Evolutionary conservation across 2,888 invertebrate genomes (phyloP).

Genomic region (Mactromeris polynyma): DNA sequence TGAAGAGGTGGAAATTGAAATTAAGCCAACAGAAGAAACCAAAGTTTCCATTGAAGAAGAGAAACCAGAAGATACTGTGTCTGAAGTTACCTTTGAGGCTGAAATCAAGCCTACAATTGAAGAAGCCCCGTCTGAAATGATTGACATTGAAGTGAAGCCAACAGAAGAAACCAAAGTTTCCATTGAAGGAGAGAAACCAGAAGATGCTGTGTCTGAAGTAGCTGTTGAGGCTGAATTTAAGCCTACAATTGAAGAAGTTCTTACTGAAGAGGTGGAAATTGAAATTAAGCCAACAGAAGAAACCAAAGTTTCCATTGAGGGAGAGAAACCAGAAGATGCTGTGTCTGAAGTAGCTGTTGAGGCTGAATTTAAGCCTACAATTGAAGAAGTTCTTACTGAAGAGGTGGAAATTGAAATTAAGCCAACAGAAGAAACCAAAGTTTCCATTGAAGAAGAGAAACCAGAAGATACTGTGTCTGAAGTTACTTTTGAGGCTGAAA

Average conservation of each 20-base stretch:
- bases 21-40: not conserved
- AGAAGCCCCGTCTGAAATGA: constrained; percentile 1
- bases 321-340: constrained; percentile 24
- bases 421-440: constrained; percentile 35
- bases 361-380: constrained; percentile 27
- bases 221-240: not conserved
- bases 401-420: constrained; percentile 47
- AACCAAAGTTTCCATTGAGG: constrained; percentile 16
- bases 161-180: constrained; percentile 13
- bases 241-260: constrained; percentile 3
- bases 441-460: constrained; percentile 25
- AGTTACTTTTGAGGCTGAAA: constrained; percentile 12
- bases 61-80: constrained; percentile 36
- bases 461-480: constrained; percentile 16
- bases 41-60: constrained; percentile 21
- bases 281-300: not conserved
- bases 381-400: constrained; percentile 42
- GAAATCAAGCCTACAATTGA: constrained; percentile 25
- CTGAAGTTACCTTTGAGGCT: not conserved
- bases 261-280: not conserved
- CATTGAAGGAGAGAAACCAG: not conserved
- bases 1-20: not conserved
- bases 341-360: constrained; percentile 12
- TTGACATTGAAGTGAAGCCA: constrained; percentile 25
- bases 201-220: constrained; percentile 15